Evolutionary conservation across 2,113 vertebrate genomes (phyloP), one percentile per base, ranked within the genome.

Genomic region (Tachycineta bicolor): DNA sequence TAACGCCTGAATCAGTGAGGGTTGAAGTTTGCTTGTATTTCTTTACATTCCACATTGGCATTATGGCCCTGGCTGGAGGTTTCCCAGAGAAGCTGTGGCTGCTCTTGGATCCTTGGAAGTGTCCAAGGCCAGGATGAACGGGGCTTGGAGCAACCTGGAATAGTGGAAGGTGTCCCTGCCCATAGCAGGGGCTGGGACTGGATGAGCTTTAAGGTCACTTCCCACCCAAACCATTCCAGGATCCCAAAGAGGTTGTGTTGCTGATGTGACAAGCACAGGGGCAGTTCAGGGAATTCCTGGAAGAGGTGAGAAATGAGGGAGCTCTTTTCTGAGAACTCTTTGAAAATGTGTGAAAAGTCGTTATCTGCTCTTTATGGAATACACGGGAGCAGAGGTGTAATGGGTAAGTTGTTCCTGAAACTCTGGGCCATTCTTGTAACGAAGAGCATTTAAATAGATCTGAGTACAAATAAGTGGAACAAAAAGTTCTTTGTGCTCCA

Each of bases 161-260:
- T 0, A 7, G 31, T 58, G 59, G 14, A 2, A 81, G 12, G 3
- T 81, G 68, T 44, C 49, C 37, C 19, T 67, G 26, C 3, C 12
- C 19, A 67, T 11, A 23, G 26, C 37, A 24, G 22, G 6, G 0
- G 22, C 0, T 39, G 12, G 17, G 0, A 43, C 1, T 4, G 33
- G 26, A 43, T 43, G 37, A 9, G 0, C 1, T n/a, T 44, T 50
- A 20, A 33, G 22, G 10, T 81, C 44, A 0, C 18, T 58, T 37
- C 22, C 13, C 2, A 53, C 4, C 28, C 29, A 75, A 68, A 68
- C 13, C n/a, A 22, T 11, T 18, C 24, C 22, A 24, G 17, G 46
- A 53, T 39, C 29, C 46, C 39, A 50, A 81, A 62, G 46, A 73
- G 34, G 28, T 41, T 58, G 31, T 11, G 2, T 7, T 46, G 52